Conservation (phyloP, 2,888 invertebrate genomes). For the Nomada lathburiana region DNA sequence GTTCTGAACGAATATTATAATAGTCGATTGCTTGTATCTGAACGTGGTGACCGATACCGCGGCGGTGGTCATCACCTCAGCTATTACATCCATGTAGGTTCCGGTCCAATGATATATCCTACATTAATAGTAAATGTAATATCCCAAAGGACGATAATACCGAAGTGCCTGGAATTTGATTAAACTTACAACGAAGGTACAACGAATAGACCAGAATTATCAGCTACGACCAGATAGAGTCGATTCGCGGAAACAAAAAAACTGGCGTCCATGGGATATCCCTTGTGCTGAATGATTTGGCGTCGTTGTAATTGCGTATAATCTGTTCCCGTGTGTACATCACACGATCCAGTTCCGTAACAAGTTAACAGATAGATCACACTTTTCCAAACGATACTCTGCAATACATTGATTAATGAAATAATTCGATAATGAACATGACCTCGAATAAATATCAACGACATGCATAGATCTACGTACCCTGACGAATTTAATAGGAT, state of each 20-base stretch:
- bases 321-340: conserved; percentile 64
- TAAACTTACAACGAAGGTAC: conserved; percentile 69
- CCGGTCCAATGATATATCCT: conserved; percentile 78
- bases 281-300: conserved; percentile 65
- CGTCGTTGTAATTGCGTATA: conserved; percentile 56
- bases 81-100: conserved; percentile 76
- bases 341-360: conserved; percentile 65
- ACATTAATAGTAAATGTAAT: neutral
- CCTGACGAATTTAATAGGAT: conserved; percentile 61
- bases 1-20: conserved; percentile 73
- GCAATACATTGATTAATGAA: conserved; percentile 3
- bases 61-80: conserved; percentile 65
- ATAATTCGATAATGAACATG: neutral
- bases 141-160: neutral
- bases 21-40: conserved; percentile 67
- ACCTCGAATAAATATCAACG: neutral
- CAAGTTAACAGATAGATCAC: conserved; percentile 72
- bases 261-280: conserved; percentile 69
- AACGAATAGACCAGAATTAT: conserved; percentile 63
- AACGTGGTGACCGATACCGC: conserved; percentile 76
- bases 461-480: conserved; percentile 39
- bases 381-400: conserved; percentile 72
- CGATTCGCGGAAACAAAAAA: conserved; percentile 72
- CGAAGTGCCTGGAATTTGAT: neutral
- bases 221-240: conserved; percentile 73